These are phyloP conservation scores for Thunnus maccoyii DNA, from an alignment of 2,113 vertebrate genomes.

Conservation along the genomic window DNA sequence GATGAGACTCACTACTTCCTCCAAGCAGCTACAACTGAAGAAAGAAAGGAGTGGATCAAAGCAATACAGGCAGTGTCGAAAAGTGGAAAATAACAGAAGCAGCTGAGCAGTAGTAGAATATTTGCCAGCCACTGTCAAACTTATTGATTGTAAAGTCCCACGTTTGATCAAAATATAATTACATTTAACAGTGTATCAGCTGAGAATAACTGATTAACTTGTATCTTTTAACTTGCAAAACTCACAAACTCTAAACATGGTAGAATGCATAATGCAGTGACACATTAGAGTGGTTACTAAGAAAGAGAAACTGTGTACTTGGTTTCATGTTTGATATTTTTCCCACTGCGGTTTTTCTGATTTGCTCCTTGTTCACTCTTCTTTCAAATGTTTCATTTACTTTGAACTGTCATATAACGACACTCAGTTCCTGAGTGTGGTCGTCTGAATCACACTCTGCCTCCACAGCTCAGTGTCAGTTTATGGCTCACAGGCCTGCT, in stretches of 20 bases:
- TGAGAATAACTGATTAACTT: too few relatives aligned
- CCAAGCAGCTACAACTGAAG: slow-evolving; percentile 90
- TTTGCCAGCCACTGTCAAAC: slow-evolving; percentile 2
- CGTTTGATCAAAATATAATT: not conserved
- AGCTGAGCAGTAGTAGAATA: not conserved
- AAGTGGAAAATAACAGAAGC: slow-evolving; percentile 89
- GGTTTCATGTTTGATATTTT: not conserved
- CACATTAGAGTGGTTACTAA: not conserved
- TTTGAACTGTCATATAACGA: slow-evolving; percentile 38
- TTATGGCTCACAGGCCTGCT: slow-evolving; percentile 13
- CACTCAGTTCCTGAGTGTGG: slow-evolving; percentile 46
- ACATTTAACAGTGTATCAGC: not conserved
- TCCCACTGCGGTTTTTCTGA: slow-evolving; percentile 28
- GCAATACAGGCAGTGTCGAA: slow-evolving; percentile 91
- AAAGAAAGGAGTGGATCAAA: slow-evolving; percentile 97
- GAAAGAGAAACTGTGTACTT: not conserved
- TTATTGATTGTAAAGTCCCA: not conserved
- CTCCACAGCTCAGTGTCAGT: slow-evolving; percentile 27
- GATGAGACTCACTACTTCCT: slow-evolving; percentile 93
- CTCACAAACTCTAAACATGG: not conserved
- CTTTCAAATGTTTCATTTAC: slow-evolving; percentile 19
- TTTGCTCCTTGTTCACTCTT: slow-evolving; percentile 48
- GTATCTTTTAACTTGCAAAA: too few relatives aligned
- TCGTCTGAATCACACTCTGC: slow-evolving; percentile 2
- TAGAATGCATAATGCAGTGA: not conserved